These are phyloP conservation scores for Amphilophus citrinellus DNA, from an alignment of 2,113 vertebrate genomes.

Conservation along the genomic window DNA sequence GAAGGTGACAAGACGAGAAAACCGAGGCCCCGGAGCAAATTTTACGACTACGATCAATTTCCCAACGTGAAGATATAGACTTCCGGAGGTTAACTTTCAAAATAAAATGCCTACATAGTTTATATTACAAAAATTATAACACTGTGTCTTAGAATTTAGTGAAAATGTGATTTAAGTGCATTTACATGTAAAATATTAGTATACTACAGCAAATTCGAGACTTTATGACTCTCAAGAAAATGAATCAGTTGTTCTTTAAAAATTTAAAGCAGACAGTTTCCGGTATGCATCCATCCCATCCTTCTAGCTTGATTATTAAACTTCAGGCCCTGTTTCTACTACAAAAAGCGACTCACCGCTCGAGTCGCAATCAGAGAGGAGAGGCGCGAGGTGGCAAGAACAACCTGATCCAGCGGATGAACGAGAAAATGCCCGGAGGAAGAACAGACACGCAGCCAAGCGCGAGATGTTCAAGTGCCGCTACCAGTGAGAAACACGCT, in stretches of 20 bases:
- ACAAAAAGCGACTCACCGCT: conserved; percentile 59
- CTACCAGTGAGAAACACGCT: background rate
- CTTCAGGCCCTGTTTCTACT: conserved; percentile 44
- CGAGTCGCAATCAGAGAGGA: conserved; percentile 44
- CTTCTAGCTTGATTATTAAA: conserved; percentile 28
- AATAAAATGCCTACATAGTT: conserved; percentile 16
- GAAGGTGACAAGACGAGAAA: conserved; percentile 43
- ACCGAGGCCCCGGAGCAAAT: conserved; percentile 29
- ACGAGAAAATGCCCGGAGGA: background rate
- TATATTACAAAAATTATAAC: background rate
- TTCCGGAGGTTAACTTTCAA: conserved; percentile 10
- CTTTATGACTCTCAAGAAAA: background rate
- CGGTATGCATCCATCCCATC: accelerated
- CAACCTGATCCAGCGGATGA: conserved; percentile 38
- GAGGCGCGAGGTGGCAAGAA: conserved; percentile 46
- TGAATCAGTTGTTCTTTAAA: background rate
- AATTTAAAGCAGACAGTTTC: conserved; percentile 33
- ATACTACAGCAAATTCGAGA: background rate
- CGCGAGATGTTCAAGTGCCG: background rate
- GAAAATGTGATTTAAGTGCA: background rate
- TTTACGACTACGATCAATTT: conserved; percentile 26
- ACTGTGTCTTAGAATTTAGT: background rate
- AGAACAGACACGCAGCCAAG: background rate
- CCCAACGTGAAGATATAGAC: accelerated
- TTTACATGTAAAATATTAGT: background rate